phyloP scores from a whole-genome alignment of 2,113 vertebrate genomes.

The Amphilophus citrinellus region DNA sequence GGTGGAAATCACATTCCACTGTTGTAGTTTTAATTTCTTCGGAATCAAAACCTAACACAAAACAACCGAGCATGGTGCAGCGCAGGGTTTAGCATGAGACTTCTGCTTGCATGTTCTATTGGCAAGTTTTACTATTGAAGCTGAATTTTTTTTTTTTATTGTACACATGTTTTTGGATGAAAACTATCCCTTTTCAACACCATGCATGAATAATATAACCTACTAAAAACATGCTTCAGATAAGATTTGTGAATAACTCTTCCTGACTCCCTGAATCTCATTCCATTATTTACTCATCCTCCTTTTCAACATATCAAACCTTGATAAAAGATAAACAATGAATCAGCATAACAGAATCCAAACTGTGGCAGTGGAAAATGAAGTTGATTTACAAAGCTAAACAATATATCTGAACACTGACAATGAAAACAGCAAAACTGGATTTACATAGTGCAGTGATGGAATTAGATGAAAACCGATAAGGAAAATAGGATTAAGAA shows the following conservation, averaged over 20 bases:
- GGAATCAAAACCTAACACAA: constrained; percentile 40
- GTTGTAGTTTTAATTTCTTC: constrained; percentile 41
- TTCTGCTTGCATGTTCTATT: background rate
- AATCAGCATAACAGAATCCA: constrained; percentile 56
- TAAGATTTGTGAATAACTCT: constrained; percentile 30
- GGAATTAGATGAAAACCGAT: constrained; percentile 71
- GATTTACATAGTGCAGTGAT: constrained; percentile 60
- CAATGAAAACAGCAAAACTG: constrained; percentile 63
- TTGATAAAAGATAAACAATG: constrained; percentile 48
- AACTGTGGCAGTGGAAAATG: constrained; percentile 51
- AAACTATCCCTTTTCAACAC: background rate
- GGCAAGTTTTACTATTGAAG: background rate
- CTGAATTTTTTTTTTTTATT: background rate
- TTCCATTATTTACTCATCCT: constrained; percentile 45
- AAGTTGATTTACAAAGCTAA: constrained; percentile 57
- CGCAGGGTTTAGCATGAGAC: background rate
- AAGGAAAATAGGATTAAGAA: constrained; percentile 69
- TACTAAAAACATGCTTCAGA: constrained; percentile 27
- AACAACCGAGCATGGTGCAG: constrained; percentile 7
- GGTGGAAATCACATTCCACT: constrained; percentile 44
- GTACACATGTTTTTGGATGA: background rate
- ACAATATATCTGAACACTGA: constrained; percentile 51
- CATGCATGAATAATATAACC: constrained; percentile 15
- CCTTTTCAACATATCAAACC: constrained; percentile 43
- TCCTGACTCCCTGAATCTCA: background rate